Conservation (phyloP, 2,797 vertebrate genomes). For the Lophius americanus region DNA sequence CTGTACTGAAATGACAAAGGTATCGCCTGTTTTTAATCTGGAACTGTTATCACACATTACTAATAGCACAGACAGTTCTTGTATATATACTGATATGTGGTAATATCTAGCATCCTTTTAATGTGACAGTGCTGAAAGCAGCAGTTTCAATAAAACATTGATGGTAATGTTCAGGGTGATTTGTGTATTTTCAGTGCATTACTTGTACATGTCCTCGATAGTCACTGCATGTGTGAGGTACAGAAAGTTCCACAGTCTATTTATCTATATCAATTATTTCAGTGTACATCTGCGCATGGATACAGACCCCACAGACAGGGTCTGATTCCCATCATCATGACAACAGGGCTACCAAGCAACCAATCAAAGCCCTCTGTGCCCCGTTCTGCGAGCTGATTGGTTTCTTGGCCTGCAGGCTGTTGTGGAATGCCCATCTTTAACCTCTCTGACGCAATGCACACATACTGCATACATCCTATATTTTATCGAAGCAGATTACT, state of each 20-base stretch:
- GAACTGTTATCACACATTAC: too few species aligned
- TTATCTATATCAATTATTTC: conserved; percentile 65
- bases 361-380: conserved; percentile 68
- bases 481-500: conserved; percentile 52
- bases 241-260: conserved; percentile 55
- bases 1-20: background rate
- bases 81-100: background rate
- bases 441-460: conserved; percentile 66
- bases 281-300: conserved; percentile 74
- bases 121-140: too few species aligned
- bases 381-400: conserved; percentile 69
- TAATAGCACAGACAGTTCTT: too few species aligned
- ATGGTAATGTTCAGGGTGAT: background rate
- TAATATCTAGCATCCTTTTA: background rate
- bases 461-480: conserved; percentile 28
- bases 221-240: conserved; percentile 25
- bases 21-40: background rate
- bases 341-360: conserved; percentile 67
- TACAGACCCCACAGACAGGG: conserved; percentile 80
- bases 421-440: conserved; percentile 80
- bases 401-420: conserved; percentile 63
- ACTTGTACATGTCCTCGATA: background rate
- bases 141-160: conserved; percentile 3
- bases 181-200: background rate
- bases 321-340: conserved; percentile 78